Evolutionary conservation across 1,140 invertebrate genomes (phyloP), one percentile per base, ranked within the genome.

Genomic region (Oncopodura yosiiana): DNA sequence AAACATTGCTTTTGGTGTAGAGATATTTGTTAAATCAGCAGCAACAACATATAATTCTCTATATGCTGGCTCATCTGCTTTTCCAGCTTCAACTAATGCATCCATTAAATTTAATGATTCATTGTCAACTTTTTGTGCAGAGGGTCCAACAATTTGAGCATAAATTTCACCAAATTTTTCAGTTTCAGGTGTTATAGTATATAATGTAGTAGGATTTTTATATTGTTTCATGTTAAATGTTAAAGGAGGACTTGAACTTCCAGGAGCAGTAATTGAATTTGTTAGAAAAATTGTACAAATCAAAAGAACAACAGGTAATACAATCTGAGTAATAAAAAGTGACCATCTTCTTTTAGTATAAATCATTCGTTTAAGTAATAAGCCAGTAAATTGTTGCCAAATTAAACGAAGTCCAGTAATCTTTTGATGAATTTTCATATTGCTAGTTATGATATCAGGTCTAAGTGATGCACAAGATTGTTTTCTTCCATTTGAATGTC

Each of bases 1-100:
- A 66, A 72, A 78, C 38, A 76, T 43, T 1, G 61, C 54, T 23
- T 37, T 42, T n/a, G 54, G 30, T 5, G 19, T 18, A 14, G 6
- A 18, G 8, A 3, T 11, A 34, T 45, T 24, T 12, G 24, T 50
- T 16, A 63, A 49, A 5, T 62, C 50, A 0, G 60, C 61, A 12
- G 53, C 63, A 2, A 60, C 50, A 6, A 65, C 39, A 45, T 60
- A 65, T 18, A 44, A 39, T 39, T 60, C 50, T 26, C 50, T 27
- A 38, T 46, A 63, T 8, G 38, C 19, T 6, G 11, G 12, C 21
- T 46, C 43, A 48, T 55, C 30, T 16, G 5, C 21, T 14, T 16
- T 23, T 4, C 51, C 51, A 21, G 32, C 23, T 24, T 16, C 6
- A 5, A 43, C 3, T n/a, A n/a, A 5, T 1, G 5, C 45, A 16